phyloP scores from a whole-genome alignment of 2,888 invertebrate genomes.

The Oscheius sp. region DNA sequence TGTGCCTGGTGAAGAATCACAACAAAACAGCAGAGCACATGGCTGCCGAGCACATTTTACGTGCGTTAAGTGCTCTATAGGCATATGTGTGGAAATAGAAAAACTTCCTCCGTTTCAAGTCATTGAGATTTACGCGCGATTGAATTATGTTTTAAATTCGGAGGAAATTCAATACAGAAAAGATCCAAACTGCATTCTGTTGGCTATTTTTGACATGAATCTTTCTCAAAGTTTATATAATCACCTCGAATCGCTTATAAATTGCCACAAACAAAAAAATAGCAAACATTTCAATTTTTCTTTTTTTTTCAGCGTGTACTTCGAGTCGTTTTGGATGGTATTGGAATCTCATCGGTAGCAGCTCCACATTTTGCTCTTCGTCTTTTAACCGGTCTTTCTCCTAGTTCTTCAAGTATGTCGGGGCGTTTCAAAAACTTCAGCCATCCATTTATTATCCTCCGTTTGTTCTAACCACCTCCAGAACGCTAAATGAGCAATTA shows the following conservation, averaged over 20 bases:
- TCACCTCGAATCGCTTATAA: not conserved
- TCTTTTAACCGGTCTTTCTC: slow-evolving; percentile 52
- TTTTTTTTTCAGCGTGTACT: slow-evolving; percentile 55
- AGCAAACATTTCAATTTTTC: not conserved
- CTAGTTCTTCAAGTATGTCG: slow-evolving; percentile 43
- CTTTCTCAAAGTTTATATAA: too few relatives aligned
- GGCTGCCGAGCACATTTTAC: slow-evolving; percentile 4
- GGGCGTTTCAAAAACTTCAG: not conserved
- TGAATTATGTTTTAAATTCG: not conserved
- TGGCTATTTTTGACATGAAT: not conserved
- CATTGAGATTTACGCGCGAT: not conserved
- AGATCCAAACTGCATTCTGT: not conserved
- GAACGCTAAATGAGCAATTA: not conserved
- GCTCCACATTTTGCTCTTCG: slow-evolving; percentile 63
- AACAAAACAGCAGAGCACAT: slow-evolving; percentile 11
- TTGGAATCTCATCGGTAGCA: slow-evolving; percentile 61
- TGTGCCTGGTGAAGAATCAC: slow-evolving; percentile 7
- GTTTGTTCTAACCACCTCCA: not conserved
- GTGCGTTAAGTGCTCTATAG: slow-evolving; percentile 8
- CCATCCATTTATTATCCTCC: not conserved
- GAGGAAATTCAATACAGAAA: not conserved
- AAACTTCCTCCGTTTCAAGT: not conserved
- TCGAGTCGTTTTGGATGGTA: slow-evolving; percentile 60
- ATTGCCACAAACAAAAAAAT: not conserved
- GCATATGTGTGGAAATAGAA: not conserved